Conservation (phyloP, 2,888 invertebrate species). For the Caenorhabditis sp. region DNA sequence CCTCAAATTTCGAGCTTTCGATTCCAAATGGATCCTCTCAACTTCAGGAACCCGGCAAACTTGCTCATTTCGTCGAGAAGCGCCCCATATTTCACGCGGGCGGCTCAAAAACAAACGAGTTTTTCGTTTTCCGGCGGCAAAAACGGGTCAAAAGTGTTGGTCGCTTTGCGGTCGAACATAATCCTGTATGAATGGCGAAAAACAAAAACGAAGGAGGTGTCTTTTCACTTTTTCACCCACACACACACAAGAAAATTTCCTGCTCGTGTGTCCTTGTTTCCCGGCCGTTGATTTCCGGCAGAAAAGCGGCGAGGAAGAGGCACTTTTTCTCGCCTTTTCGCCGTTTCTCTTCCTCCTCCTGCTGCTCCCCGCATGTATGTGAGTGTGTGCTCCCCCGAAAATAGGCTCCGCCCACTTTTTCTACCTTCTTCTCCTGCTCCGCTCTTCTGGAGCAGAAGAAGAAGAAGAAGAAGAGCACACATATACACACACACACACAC, state of each 20-base stretch:
- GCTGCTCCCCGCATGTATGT: background rate
- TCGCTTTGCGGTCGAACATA: conserved; percentile 12
- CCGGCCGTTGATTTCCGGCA: conserved; percentile 1
- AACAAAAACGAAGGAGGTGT: background rate
- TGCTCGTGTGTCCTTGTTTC: background rate
- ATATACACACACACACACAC: no score
- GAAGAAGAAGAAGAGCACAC: no score
- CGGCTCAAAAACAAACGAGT: background rate
- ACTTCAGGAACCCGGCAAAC: no score
- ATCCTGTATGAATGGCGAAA: conserved; percentile 1
- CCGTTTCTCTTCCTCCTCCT: background rate
- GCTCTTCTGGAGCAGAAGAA: no score
- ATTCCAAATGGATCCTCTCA: no score
- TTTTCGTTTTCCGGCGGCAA: background rate
- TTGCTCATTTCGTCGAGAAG: no score
- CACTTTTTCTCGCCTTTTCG: background rate
- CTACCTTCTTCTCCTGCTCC: conserved; percentile 13
- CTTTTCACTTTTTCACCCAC: background rate
- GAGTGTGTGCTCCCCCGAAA: background rate
- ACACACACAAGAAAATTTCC: background rate
- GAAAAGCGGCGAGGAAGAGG: background rate
- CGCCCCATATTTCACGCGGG: no score
- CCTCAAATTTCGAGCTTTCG: no score
- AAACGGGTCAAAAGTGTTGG: no score
- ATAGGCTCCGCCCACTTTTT: conserved; percentile 49